These are phyloP conservation scores for Amphipoea lucens DNA, from an alignment of 2,888 invertebrate species.

Conservation along the genomic window DNA sequence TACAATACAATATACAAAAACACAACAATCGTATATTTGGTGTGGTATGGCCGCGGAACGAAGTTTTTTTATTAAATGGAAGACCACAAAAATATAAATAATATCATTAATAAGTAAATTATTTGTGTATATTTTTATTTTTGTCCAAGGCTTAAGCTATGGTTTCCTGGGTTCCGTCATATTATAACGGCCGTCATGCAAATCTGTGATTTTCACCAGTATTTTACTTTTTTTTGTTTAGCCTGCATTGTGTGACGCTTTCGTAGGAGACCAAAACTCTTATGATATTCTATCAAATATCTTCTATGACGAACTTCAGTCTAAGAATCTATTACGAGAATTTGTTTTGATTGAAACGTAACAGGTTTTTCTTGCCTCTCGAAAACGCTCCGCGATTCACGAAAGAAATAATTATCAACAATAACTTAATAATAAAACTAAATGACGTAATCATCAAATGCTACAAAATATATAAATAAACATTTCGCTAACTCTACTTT, in stretches of 20 bases:
- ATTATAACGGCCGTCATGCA: not conserved
- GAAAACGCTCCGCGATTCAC: constrained; percentile 43
- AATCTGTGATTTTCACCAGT: not conserved
- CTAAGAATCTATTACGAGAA: not conserved
- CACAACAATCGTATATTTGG: constrained; percentile 75
- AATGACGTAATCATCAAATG: constrained; percentile 35
- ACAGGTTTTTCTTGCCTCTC: not conserved
- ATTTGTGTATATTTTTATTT: constrained; percentile 4
- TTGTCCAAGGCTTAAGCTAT: not conserved
- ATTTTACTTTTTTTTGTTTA: too few relatives aligned
- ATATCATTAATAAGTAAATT: not conserved
- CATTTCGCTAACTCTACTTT: constrained; percentile 56
- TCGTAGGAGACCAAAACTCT: not conserved
- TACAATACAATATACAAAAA: constrained; percentile 71
- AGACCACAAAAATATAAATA: constrained; percentile 21
- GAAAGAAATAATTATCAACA: constrained; percentile 51
- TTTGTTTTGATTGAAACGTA: not conserved
- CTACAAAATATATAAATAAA: constrained; percentile 68
- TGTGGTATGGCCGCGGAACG: constrained; percentile 74
- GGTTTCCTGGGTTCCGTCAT: not conserved
- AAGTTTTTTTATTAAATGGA: constrained; percentile 27
- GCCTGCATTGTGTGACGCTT: too few relatives aligned
- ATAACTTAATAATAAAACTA: constrained; percentile 50
- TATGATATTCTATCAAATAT: not conserved
- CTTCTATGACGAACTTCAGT: not conserved